These are phyloP conservation scores for Tinea trinotella DNA, from an alignment of 2,888 invertebrate species.

Conservation along the genomic window DNA sequence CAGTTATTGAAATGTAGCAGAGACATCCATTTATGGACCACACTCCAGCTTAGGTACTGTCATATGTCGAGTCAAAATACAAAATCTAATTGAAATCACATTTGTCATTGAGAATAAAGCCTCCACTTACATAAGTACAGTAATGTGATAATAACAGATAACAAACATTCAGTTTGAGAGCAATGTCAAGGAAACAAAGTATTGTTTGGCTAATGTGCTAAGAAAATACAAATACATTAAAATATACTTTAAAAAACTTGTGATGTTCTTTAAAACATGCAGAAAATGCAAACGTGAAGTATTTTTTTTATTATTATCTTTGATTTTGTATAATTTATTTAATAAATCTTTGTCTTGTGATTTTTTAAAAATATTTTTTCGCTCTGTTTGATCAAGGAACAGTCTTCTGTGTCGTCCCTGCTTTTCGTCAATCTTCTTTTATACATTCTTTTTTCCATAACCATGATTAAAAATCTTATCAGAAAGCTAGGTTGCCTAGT, in stretches of 20 bases:
- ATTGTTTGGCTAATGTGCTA: background rate
- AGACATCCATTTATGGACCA: no score
- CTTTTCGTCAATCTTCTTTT: no score
- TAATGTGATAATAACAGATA: constrained; percentile 10
- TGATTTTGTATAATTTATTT: background rate
- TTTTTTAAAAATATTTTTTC: background rate
- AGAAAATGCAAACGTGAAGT: constrained; percentile 58
- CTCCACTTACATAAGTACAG: background rate
- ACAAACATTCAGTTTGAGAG: background rate
- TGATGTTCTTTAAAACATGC: constrained; percentile 60
- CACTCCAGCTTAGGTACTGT: no score
- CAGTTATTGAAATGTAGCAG: no score
- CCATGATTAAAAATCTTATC: no score
- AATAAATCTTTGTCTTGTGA: no score
- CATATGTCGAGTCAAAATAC: no score
- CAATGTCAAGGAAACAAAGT: background rate
- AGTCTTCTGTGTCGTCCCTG: no score
- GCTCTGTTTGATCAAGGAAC: background rate
- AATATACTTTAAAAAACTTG: background rate
- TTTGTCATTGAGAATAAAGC: constrained; percentile 1
- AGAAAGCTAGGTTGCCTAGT: no score
- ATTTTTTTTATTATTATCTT: constrained; percentile 24
- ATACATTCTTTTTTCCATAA: no score
- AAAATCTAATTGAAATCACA: background rate
- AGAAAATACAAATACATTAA: background rate